phyloP scores from a whole-genome alignment of 92 coral and sea anemone species.

The Parazoanthus atlanticus region DNA sequence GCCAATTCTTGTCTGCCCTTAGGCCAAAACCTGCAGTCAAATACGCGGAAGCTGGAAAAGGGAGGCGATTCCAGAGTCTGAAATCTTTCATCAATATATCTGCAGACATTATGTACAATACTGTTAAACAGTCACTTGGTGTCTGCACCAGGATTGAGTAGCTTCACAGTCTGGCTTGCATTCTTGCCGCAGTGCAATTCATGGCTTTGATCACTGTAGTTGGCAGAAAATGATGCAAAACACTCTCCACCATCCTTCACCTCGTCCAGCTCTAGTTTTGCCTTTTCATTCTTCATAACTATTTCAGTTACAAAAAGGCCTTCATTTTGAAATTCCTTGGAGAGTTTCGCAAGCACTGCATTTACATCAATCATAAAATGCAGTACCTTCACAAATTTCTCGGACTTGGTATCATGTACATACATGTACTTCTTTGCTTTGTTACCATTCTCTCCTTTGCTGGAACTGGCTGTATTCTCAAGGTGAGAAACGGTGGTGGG shows the following conservation, averaged over 20 bases:
- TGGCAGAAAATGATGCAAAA: neutral
- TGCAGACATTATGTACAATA: slow-evolving; percentile 1
- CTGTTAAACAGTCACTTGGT: neutral
- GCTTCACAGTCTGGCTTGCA: neutral
- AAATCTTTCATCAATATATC: neutral
- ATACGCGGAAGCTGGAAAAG: neutral
- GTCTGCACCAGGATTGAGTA: slow-evolving; percentile 1
- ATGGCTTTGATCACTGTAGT: slow-evolving; percentile 23
- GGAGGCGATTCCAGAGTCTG: slow-evolving; percentile 12
- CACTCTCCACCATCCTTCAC: slow-evolving; percentile 10
- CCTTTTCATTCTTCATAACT: neutral
- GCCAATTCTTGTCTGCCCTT: too few species aligned
- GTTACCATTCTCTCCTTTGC: slow-evolving; percentile 45
- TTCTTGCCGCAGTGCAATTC: neutral
- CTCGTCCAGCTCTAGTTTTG: neutral
- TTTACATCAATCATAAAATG: slow-evolving; percentile 39
- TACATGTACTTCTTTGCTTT: slow-evolving; percentile 26
- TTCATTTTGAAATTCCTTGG: slow-evolving; percentile 41
- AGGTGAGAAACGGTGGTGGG: slow-evolving; percentile 10
- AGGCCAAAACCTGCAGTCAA: neutral
- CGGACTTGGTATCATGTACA: slow-evolving; percentile 39
- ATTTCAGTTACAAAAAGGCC: neutral
- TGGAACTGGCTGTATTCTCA: slow-evolving; percentile 33
- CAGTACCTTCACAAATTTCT: slow-evolving; percentile 43
- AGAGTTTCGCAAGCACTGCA: slow-evolving; percentile 42